Base-by-base conservation (phyloP, 2,797 vertebrate species). In the Enteromius viviparus region DNA sequence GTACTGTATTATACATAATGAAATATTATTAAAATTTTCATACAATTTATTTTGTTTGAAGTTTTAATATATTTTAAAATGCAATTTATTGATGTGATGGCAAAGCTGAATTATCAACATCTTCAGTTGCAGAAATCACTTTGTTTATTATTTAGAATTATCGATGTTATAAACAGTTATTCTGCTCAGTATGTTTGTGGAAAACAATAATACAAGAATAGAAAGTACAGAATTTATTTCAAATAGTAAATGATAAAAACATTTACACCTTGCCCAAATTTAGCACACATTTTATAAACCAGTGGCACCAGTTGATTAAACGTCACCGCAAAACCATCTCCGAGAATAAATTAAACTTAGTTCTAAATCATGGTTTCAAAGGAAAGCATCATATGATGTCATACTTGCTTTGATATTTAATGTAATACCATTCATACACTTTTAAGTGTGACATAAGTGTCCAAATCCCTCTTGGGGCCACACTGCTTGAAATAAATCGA, bases 331-430 rank as follows among this genome's bases (percentile, higher is more conserved):
- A 29, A 77, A 10, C 4, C 9, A 6, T 4, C n/a, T 47, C 15
- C 26, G 4, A 77, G 23, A 23, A 77, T 21, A 15, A 23, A 77
- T 21, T n/a, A 2, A 75, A 75, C 32, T 58, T n/a, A 55, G 11
- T 23, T 55, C 6, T 0, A n/a, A n/a, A n/a, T n/a, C n/a, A n/a
- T n/a, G n/a, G n/a, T n/a, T n/a, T n/a, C n/a, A n/a, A 29, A 76
- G 72, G 32, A 65, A 78, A 14, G 55, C 40, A n/a, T 32, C 19
- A 65, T 4, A 65, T 47, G 58, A 64, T 78, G 23, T 8, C 60
- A 9, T 34, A 5, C 58, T 78, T 32, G 60, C 76, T 78, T 78
- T 78, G 76, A 65, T 78, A 78, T 78, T 65, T 65, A 78, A 49
- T 49, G 76, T 49, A 78, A 78, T 65, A 65, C 6, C 42, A 78